These are phyloP conservation scores for Octonoba sinensis DNA, from an alignment of 2,888 invertebrate species.

Conservation along the genomic window DNA sequence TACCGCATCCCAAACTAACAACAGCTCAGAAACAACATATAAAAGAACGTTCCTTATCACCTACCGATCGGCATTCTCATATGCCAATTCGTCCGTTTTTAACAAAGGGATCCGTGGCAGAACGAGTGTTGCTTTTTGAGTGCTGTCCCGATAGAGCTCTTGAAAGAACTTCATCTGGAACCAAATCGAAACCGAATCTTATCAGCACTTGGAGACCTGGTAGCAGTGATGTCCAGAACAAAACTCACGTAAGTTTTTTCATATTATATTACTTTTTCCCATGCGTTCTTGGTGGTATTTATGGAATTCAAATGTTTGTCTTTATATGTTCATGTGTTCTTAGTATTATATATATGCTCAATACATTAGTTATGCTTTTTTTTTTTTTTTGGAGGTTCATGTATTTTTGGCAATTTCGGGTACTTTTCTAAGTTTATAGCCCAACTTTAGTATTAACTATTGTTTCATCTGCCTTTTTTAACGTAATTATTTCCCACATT, in stretches of 20 bases:
- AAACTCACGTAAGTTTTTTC: conserved; percentile 74
- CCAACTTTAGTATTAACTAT: no score
- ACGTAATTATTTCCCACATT: no score
- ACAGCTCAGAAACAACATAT: conserved; percentile 76
- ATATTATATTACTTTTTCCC: not conserved
- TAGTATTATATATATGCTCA: no score
- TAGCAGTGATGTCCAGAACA: conserved; percentile 72
- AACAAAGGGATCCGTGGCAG: conserved; percentile 90
- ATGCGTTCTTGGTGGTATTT: not conserved
- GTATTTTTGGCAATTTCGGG: no score
- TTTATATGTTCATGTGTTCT: no score
- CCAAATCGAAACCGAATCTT: conserved; percentile 54
- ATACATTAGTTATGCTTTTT: no score
- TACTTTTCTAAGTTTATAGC: no score
- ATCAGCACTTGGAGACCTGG: conserved; percentile 72
- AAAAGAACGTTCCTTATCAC: conserved; percentile 66
- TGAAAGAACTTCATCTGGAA: conserved; percentile 43
- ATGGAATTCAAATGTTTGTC: not conserved
- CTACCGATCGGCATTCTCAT: conserved; percentile 63
- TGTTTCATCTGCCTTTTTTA: no score
- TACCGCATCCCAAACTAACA: conserved; percentile 80
- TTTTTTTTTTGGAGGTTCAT: no score
- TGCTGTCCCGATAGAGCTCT: conserved; percentile 76
- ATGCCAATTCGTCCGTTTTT: conserved; percentile 84
- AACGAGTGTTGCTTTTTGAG: conserved; percentile 90